Evolutionary conservation across 2,113 vertebrate species (phyloP).

Genomic region (Oriolus oriolus): DNA sequence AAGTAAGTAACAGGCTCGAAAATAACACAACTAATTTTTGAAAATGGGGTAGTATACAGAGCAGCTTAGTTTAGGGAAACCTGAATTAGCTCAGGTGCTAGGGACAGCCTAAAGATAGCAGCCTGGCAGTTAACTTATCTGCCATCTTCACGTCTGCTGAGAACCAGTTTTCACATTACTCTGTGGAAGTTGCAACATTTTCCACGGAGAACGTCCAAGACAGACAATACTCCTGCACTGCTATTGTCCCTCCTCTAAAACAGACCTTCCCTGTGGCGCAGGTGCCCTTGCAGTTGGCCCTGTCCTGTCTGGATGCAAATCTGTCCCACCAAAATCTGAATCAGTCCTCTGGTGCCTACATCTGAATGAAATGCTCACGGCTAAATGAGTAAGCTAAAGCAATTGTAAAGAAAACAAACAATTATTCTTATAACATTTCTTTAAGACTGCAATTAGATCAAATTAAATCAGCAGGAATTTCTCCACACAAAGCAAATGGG

Average conservation of each 20-base stretch:
- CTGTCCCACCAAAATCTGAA: neutral
- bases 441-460: conserved; percentile 53
- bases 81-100: neutral
- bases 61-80: neutral
- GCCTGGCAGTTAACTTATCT: neutral
- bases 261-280: neutral
- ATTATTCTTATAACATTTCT: conserved; percentile 31
- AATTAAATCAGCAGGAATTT: conserved; percentile 67
- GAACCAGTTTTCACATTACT: neutral
- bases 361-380: neutral
- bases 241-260: neutral
- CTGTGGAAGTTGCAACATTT: neutral
- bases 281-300: neutral
- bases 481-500: conserved; percentile 44
- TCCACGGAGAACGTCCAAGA: neutral
- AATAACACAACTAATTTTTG: neutral
- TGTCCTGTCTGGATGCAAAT: neutral
- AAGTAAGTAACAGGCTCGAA: neutral
- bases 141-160: neutral
- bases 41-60: neutral
- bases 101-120: neutral
- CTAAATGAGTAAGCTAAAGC: conserved; percentile 27
- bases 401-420: conserved; percentile 45
- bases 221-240: neutral
- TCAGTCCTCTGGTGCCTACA: neutral